A percentile compares a stretch with the other conserved stretches of the same genome.
Evolutionary conservation across 1,140 invertebrate species (phyloP).

Genomic region (Uloborus diversus): DNA sequence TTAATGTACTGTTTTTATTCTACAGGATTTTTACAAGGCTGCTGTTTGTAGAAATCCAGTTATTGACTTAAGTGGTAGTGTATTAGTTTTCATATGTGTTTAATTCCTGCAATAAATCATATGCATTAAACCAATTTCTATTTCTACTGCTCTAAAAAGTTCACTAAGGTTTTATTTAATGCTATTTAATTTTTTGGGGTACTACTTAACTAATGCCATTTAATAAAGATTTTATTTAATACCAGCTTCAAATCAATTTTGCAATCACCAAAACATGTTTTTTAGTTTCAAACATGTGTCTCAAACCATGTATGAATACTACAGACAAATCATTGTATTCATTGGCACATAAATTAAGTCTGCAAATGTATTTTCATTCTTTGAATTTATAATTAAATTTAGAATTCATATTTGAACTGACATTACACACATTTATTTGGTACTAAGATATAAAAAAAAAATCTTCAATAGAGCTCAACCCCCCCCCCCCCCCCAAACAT

Average conservation of each 20-base stretch:
- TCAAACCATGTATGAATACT: no score
- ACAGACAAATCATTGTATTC: no score
- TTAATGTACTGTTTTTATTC: background rate
- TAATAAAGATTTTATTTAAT: background rate
- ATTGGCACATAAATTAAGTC: no score
- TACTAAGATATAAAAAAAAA: no score
- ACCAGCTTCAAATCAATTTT: background rate
- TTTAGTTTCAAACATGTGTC: background rate
- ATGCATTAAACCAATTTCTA: background rate
- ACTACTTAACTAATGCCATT: background rate
- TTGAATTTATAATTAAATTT: no score
- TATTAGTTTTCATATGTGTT: background rate
- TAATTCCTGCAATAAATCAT: background rate
- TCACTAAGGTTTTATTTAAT: background rate
- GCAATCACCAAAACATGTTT: background rate
- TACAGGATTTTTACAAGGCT: background rate
- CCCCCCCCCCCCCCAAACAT: no score
- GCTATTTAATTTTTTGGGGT: background rate
- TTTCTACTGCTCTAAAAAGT: background rate
- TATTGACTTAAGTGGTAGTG: background rate
- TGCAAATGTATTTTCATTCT: no score
- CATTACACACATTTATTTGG: no score
- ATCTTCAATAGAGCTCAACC: no score
- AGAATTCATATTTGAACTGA: no score
- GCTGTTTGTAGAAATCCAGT: background rate